phyloP scores from a whole-genome alignment of 2,113 vertebrate species.

The Menura novaehollandiae region DNA sequence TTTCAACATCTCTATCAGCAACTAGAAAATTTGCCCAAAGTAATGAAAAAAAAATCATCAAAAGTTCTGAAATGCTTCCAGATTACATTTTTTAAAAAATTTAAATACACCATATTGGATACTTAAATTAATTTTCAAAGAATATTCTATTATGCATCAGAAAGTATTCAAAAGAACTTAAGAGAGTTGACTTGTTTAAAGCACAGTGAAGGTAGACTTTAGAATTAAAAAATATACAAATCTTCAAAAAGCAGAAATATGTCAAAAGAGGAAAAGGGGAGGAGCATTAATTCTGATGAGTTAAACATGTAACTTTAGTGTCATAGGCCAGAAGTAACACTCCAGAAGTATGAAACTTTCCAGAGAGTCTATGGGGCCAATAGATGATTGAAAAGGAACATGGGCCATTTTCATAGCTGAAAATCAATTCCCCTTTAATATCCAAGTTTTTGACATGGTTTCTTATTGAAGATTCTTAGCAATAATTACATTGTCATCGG shows the following conservation, averaged over 20 bases:
- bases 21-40: not conserved
- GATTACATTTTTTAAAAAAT: not conserved
- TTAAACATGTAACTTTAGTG: not conserved
- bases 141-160: not conserved
- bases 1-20: not conserved
- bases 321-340: not conserved
- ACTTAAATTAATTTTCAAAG: not conserved
- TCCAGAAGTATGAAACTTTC: not conserved
- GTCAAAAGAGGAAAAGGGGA: not conserved
- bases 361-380: not conserved
- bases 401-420: not conserved
- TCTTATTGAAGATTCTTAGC: not conserved
- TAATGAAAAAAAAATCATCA: not conserved
- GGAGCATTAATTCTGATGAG: not conserved
- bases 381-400: not conserved
- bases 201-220: not conserved
- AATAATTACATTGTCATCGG: not conserved
- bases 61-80: not conserved
- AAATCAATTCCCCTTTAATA: not conserved
- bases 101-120: accelerated
- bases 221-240: not conserved
- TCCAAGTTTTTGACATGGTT: not conserved
- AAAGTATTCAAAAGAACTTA: not conserved
- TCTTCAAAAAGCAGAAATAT: not conserved
- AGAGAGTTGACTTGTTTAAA: not conserved